Base-by-base conservation (phyloP, 2,888 invertebrate species). In the Callosobruchus maculatus region DNA sequence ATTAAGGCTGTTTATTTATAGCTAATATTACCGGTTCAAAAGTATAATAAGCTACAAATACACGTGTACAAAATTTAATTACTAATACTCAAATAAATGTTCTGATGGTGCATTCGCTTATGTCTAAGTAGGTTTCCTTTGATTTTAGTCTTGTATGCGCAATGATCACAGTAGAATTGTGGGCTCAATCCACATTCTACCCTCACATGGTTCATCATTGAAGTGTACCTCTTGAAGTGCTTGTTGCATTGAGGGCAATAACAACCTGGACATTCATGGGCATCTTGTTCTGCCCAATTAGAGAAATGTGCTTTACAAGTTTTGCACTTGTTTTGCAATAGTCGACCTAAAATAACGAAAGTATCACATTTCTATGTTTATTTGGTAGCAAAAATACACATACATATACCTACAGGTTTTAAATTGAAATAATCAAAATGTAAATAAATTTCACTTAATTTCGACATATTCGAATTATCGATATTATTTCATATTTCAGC, bases 171-270 rank as follows among this genome's bases (percentile, higher is more conserved):
- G n/a, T 74, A 74, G 68, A 80, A 81, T 21, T 78, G 75, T 0
- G 81, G 80, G 21, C 73, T 74, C 67, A 79, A 77, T 0, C 80
- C 79, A 72, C 81, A 81, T 71, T 81, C 81, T 49, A 78, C 80
- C 30, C 74, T 73, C 21, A 73, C 70, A 68, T 81, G 81, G 22
- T 78, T 80, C 72, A 79, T 74, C 20, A 81, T 73, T 13, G 80
- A 80, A 9, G 77, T 75, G 66, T 76, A 74, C 22, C 78, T 77
- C 70, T 77, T 79, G 73, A 81, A 81, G 21, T 70, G 68, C 69
- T 74, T 78, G 22, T 67, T 72, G 71, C 81, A 81, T 9, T 73
- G 71, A 7, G 73, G 67, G 71, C 81, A 81, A n/a, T 70, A 72
- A 73, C 70, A 75, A 22, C 68, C 75, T 30, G 26, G 77, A 67